A percentile compares a stretch with the other conserved stretches of the same genome.
These are phyloP conservation scores for Clytia hemisphaerica DNA, from an alignment of 30 jellyfish, hydroid and myxozoan genomes.

Conservation along the genomic window DNA sequence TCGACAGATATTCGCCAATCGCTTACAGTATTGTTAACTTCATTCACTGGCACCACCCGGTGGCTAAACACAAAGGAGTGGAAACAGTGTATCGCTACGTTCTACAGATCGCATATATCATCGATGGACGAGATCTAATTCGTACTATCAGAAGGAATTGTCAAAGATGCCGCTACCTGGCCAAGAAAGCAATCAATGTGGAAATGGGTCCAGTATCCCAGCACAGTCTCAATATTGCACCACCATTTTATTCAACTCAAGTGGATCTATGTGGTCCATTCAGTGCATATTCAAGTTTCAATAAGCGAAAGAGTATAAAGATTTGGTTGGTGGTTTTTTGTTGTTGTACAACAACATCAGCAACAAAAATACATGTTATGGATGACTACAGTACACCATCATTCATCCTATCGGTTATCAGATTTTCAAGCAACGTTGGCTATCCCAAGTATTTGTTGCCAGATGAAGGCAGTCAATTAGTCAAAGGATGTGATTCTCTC, in stretches of 20 bases:
- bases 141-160: too few relatives aligned
- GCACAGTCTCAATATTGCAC: too few relatives aligned
- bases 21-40: too few relatives aligned
- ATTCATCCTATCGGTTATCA: background rate
- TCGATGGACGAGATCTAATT: background rate
- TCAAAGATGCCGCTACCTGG: background rate
- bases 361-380: background rate
- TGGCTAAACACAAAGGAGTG: too few relatives aligned
- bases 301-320: background rate
- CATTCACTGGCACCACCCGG: too few relatives aligned
- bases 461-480: too few relatives aligned
- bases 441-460: background rate
- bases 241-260: too few relatives aligned
- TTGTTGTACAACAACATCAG: too few relatives aligned
- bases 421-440: too few relatives aligned
- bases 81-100: background rate
- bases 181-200: background rate
- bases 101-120: background rate
- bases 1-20: slow-evolving; percentile 2
- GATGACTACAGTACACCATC: background rate
- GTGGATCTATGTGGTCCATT: slow-evolving; percentile 1
- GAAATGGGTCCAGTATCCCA: background rate
- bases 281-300: background rate
- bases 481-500: too few relatives aligned
- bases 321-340: too few relatives aligned